A percentile compares a stretch with the other conserved stretches of the same genome.
Evolutionary conservation across 2,888 invertebrate genomes (phyloP).

Genomic region (Drosophila acutilabella): DNA sequence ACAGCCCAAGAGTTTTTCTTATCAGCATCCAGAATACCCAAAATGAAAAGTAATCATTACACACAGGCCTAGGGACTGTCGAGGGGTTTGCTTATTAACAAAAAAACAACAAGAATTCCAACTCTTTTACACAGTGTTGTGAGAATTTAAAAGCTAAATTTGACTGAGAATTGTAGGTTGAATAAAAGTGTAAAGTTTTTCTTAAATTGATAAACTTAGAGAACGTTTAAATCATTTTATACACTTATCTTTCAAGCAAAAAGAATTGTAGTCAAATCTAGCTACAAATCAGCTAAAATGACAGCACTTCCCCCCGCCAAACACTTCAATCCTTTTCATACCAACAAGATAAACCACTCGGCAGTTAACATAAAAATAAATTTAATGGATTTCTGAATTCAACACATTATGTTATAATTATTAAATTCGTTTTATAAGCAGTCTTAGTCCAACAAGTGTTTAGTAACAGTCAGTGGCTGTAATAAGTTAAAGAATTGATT

Average conservation of each 20-base stretch:
- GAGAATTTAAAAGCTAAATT: background rate
- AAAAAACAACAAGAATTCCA: background rate
- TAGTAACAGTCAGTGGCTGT: conserved; percentile 9
- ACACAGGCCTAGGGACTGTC: background rate
- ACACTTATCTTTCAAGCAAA: too few species aligned
- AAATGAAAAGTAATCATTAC: conserved; percentile 41
- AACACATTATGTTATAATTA: conserved; percentile 3
- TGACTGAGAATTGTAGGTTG: too few species aligned
- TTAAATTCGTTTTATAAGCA: conserved; percentile 32
- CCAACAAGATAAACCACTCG: conserved; percentile 35
- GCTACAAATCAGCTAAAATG: background rate
- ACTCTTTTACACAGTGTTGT: background rate
- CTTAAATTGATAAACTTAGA: too few species aligned
- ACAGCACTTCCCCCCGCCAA: background rate
- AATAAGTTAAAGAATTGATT: background rate
- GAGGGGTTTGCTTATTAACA: conserved; percentile 23
- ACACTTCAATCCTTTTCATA: background rate
- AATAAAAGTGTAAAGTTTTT: too few species aligned
- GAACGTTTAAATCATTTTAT: too few species aligned
- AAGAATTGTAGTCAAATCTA: background rate
- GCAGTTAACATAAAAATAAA: conserved; percentile 1
- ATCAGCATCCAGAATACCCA: conserved; percentile 24
- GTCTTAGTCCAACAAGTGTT: conserved; percentile 8
- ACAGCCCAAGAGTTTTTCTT: conserved; percentile 29
- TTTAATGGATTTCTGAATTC: conserved; percentile 19